Base-by-base conservation (phyloP, 2,113 vertebrate species). In the Petromus typicus region DNA sequence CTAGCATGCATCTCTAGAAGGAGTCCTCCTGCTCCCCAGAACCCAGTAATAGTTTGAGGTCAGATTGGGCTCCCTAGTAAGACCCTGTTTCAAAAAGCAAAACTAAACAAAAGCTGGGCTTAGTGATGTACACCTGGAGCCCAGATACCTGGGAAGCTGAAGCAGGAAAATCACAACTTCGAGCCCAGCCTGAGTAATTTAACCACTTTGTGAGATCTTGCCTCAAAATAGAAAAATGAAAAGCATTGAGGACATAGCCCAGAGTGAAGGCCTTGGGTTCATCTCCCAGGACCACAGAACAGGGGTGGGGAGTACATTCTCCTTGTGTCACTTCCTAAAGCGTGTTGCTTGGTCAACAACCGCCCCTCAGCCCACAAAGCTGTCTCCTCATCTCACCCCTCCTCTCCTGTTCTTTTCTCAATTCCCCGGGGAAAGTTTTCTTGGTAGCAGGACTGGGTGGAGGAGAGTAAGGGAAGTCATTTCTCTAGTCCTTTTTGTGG, bases 401-500 rank as follows among this genome's bases (percentile, higher is more conserved):
- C 87, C 1, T 14, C 79, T 93, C 79, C 43, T 1, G 56, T 86
- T 89, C 76, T 91, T 48, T 64, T 88, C 17, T 82, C 66, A 92
- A 79, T 69, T 59, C 63, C 63, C 32, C 34, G 40, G 80, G 93
- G 78, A 69, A 94, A 20, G 7, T 43, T 59, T 40, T 54, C 66
- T 95, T 69, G 66, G 22, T 71, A 86, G n/a, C n/a, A 82, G 78
- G 90, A 51, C 66, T 54, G 79, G 61, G 71, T 64, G 37, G 79
- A 23, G 91, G 18, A 25, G 69, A 57, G 61, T 17, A 48, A 90
- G 16, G 34, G 69, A 63, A 64, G 61, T 73, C 61, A 32, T 75
- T 43, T 76, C 81, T 80, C 34, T 76, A 56, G 75, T 83, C 25
- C 59, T 12, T n/a, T 96, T 89, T 84, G 34, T 93, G 66, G 32